Evolutionary conservation across 2,888 invertebrate genomes (phyloP).

Genomic region (Chromoteleia sp.): DNA sequence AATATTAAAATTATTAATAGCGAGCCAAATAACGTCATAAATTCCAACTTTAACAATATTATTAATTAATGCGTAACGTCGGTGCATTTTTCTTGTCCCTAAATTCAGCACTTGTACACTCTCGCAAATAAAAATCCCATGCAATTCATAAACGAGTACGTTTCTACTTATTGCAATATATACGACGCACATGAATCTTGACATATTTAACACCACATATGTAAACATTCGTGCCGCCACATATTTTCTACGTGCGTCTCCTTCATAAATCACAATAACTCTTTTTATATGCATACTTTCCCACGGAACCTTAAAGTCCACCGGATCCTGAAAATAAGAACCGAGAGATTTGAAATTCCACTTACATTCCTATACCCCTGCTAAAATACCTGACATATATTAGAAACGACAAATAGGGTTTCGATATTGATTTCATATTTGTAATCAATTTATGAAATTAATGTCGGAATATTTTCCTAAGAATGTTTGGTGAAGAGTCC

Average conservation of each 20-base stretch:
- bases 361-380: slow-evolving; percentile 21
- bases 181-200: slow-evolving; percentile 38
- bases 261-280: slow-evolving; percentile 61
- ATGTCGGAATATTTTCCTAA: no score
- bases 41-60: neutral
- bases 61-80: slow-evolving; percentile 7
- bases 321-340: slow-evolving; percentile 31
- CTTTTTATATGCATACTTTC: slow-evolving; percentile 47
- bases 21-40: neutral
- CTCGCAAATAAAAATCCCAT: slow-evolving; percentile 30
- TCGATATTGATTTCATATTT: slow-evolving; percentile 8
- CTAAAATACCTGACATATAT: slow-evolving; percentile 13
- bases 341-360: slow-evolving; percentile 37
- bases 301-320: slow-evolving; percentile 33
- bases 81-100: neutral
- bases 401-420: slow-evolving; percentile 14
- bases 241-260: slow-evolving; percentile 43
- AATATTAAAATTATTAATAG: no score
- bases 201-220: slow-evolving; percentile 42
- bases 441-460: slow-evolving; percentile 2
- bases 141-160: slow-evolving; percentile 35
- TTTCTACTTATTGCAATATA: slow-evolving; percentile 32
- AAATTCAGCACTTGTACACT: slow-evolving; percentile 38
- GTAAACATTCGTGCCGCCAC: slow-evolving; percentile 44
- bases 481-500: no score